phyloP scores from a whole-genome alignment of 2,797 vertebrate genomes.

The Acanthurus lineatus region DNA sequence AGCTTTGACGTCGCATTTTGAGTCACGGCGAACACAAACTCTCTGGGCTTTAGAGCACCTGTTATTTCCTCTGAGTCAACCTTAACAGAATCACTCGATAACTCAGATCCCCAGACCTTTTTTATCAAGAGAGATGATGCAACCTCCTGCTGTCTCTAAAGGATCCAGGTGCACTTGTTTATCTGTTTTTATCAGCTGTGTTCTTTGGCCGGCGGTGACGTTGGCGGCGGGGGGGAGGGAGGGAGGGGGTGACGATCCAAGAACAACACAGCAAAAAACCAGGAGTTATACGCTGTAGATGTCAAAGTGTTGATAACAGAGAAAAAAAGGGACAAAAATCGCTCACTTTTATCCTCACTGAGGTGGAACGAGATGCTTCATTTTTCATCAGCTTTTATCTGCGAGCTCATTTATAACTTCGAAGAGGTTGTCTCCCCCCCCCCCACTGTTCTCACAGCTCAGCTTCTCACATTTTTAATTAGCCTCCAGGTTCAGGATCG shows the following conservation, averaged over 20 bases:
- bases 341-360: neutral
- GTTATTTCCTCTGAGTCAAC: constrained; percentile 49
- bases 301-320: constrained; percentile 75
- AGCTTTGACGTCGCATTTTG: neutral
- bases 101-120: constrained; percentile 49
- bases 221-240: constrained; percentile 28
- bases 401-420: constrained; percentile 27
- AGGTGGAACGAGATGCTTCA: neutral
- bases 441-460: constrained; percentile 12
- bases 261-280: constrained; percentile 69
- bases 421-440: neutral
- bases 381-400: constrained; percentile 37
- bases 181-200: constrained; percentile 84
- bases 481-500: constrained; percentile 25
- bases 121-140: constrained; percentile 69
- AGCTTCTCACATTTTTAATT: constrained; percentile 18
- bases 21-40: neutral
- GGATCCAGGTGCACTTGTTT: constrained; percentile 76
- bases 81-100: constrained; percentile 49
- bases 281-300: constrained; percentile 52
- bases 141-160: constrained; percentile 60
- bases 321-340: neutral
- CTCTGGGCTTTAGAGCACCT: constrained; percentile 25
- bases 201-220: constrained; percentile 85
- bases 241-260: constrained; percentile 81